Percentiles rank a stretch among this genome's conserved stretches.
Evolutionary conservation across 2,888 invertebrate species (phyloP).

Genomic region (Ptychoptera contaminata): DNA sequence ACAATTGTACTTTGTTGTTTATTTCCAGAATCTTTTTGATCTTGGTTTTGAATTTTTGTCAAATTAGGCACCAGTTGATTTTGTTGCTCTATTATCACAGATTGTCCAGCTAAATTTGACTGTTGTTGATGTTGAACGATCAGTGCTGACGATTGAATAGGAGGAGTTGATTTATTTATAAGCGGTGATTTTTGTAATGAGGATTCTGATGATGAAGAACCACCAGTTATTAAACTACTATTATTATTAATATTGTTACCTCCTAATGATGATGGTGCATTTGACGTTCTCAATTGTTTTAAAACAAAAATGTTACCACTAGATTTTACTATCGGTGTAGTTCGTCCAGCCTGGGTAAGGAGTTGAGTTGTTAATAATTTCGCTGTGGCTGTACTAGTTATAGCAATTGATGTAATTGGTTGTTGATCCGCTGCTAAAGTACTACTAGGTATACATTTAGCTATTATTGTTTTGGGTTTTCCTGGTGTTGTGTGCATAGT

Average conservation of each 20-base stretch:
- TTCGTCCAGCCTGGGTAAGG: too few species aligned
- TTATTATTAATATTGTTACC: too few species aligned
- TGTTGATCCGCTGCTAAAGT: background rate
- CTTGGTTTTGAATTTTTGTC: constrained; percentile 15
- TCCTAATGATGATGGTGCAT: background rate
- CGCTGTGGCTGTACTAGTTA: background rate
- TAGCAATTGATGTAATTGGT: constrained; percentile 1
- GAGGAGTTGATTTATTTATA: background rate
- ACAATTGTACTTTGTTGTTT: background rate
- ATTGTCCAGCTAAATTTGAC: constrained; percentile 1
- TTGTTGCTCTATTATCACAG: constrained; percentile 15
- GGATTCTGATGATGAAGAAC: background rate
- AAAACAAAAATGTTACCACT: constrained; percentile 8
- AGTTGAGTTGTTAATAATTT: background rate
- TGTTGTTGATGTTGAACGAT: background rate
- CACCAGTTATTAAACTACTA: background rate
- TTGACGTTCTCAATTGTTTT: constrained; percentile 4
- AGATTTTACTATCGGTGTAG: background rate
- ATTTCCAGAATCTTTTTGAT: background rate
- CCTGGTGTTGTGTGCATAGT: background rate
- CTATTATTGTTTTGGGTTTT: background rate
- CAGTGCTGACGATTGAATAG: background rate
- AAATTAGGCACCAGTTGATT: constrained; percentile 17
- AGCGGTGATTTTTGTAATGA: background rate
- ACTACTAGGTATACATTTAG: background rate